Evolutionary conservation across 2,113 vertebrate species (phyloP).

Genomic region (Shinisaurus crocodilurus): DNA sequence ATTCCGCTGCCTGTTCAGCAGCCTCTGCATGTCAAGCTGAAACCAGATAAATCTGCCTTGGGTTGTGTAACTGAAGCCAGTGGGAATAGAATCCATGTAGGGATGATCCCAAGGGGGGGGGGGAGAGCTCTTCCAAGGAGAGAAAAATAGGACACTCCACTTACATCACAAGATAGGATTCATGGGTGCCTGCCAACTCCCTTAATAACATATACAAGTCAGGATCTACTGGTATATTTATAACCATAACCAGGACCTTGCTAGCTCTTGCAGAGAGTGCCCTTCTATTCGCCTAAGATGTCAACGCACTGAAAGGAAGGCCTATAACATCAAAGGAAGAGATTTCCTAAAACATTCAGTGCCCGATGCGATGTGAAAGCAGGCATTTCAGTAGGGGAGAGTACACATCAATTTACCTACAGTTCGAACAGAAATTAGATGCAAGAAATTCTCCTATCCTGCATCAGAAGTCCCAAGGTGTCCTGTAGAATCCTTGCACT

Average conservation of each 20-base stretch:
- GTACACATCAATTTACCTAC: too few relatives aligned
- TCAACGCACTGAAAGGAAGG: background rate
- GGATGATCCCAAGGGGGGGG: slow-evolving; percentile 21
- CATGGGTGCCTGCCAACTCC: slow-evolving; percentile 44
- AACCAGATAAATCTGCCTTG: background rate
- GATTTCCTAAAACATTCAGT: background rate
- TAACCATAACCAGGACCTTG: background rate
- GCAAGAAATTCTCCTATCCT: background rate
- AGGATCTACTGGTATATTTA: accelerated
- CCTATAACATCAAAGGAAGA: background rate
- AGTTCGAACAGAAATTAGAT: background rate
- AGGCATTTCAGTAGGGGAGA: background rate
- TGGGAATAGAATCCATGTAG: background rate
- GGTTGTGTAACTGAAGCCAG: background rate
- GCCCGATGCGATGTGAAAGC: background rate
- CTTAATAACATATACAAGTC: slow-evolving; percentile 8
- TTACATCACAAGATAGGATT: slow-evolving; percentile 50
- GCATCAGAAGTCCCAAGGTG: background rate
- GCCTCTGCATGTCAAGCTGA: background rate
- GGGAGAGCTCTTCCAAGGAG: background rate
- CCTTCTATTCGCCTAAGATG: background rate
- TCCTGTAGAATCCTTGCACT: background rate
- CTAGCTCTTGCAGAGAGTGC: background rate
- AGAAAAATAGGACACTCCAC: slow-evolving; percentile 53
- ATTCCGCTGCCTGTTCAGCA: background rate